A percentile compares a stretch with the other conserved stretches of the same genome.
These are phyloP conservation scores for Bombylius discolor DNA, from an alignment of 2,888 invertebrate genomes.

Conservation along the genomic window DNA sequence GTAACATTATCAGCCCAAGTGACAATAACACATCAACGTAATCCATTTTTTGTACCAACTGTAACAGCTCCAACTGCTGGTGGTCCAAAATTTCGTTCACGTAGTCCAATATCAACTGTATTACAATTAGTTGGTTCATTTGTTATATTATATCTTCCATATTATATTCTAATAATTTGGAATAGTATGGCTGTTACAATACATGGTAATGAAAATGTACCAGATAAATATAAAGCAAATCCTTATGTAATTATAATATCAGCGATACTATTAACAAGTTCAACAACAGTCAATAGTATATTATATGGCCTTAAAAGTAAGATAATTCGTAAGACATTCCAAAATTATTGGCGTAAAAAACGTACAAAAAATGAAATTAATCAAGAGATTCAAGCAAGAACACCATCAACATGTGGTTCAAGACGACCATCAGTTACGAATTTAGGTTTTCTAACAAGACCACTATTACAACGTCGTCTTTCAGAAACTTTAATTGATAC, in stretches of 20 bases:
- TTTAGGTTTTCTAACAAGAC: slow-evolving; percentile 39
- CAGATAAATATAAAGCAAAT: slow-evolving; percentile 12
- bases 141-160: slow-evolving; percentile 59
- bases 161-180: slow-evolving; percentile 58
- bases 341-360: slow-evolving; percentile 65
- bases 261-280: slow-evolving; percentile 32
- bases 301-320: slow-evolving; percentile 65
- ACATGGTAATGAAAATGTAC: slow-evolving; percentile 17
- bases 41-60: slow-evolving; percentile 60
- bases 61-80: slow-evolving; percentile 44
- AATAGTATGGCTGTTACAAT: slow-evolving; percentile 38
- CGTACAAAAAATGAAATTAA: slow-evolving; percentile 66
- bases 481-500: slow-evolving; percentile 44
- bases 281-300: slow-evolving; percentile 62
- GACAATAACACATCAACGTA: slow-evolving; percentile 67
- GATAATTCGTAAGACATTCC: slow-evolving; percentile 54
- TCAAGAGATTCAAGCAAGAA: slow-evolving; percentile 67
- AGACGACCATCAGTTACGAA: slow-evolving; percentile 56
- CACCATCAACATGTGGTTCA: slow-evolving; percentile 65
- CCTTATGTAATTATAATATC: slow-evolving; percentile 10
- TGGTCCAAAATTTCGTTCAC: slow-evolving; percentile 39
- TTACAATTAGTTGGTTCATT: slow-evolving; percentile 60
- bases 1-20: slow-evolving; percentile 74
- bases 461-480: slow-evolving; percentile 41
- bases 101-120: slow-evolving; percentile 52